Percentiles rank a stretch among this genome's conserved stretches.
These are phyloP conservation scores for Cardiocondyla obscurior DNA, from an alignment of 1,140 invertebrate genomes.

Conservation along the genomic window DNA sequence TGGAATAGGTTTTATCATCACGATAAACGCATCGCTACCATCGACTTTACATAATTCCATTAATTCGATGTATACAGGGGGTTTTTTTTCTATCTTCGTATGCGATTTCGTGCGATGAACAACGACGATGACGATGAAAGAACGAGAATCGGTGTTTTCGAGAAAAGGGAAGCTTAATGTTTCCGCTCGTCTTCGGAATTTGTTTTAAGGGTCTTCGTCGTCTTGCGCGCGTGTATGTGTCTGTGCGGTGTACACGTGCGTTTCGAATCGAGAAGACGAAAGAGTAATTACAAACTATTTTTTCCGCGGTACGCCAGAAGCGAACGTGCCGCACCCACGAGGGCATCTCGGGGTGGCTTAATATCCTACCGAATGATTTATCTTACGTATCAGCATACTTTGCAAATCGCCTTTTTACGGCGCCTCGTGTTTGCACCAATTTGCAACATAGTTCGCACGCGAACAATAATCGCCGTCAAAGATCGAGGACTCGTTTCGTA, in stretches of 20 bases:
- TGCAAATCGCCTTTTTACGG: constrained; percentile 3
- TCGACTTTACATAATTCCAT: neutral
- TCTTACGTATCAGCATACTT: constrained; percentile 75
- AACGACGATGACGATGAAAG: constrained; percentile 13
- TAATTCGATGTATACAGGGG: neutral
- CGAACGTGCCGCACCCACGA: constrained; percentile 41
- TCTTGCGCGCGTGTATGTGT: neutral
- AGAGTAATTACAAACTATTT: constrained; percentile 45
- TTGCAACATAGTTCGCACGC: constrained; percentile 37
- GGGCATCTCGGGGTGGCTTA: constrained; percentile 47
- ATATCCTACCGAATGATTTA: constrained; percentile 60
- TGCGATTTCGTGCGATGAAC: constrained; percentile 17
- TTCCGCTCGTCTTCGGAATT: neutral
- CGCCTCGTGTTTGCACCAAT: constrained; percentile 35
- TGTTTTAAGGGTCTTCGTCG: constrained; percentile 43
- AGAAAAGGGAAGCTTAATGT: neutral
- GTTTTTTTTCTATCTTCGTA: neutral
- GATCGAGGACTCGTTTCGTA: neutral
- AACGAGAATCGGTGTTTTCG: constrained; percentile 9
- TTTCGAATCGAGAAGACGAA: constrained; percentile 30
- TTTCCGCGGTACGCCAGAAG: constrained; percentile 44
- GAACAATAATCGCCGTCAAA: constrained; percentile 4
- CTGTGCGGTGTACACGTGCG: constrained; percentile 15
- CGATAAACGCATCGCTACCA: constrained; percentile 14
- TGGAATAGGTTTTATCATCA: neutral